A percentile compares a stretch with the other conserved stretches of the same genome.
phyloP scores from a whole-genome alignment of 2,888 invertebrate species.

The Netelia melanura region DNA sequence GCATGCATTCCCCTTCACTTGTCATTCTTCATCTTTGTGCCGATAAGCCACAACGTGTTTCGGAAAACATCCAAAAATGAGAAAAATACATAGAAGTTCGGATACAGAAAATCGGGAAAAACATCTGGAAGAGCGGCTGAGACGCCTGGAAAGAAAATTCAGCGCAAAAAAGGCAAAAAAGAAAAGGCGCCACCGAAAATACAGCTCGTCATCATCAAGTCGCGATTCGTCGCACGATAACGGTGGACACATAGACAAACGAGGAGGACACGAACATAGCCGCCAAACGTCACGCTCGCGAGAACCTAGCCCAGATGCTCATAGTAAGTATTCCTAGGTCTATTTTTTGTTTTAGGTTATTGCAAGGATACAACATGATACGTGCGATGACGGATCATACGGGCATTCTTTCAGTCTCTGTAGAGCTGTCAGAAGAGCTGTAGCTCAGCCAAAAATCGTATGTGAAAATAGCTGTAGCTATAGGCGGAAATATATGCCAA shows the following conservation, averaged over 20 bases:
- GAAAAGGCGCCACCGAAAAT: conserved; percentile 36
- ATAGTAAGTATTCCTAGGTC: background rate
- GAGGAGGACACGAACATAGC: conserved; percentile 27
- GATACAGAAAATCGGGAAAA: conserved; percentile 39
- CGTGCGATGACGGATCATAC: conserved; percentile 27
- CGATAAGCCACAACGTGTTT: conserved; percentile 41
- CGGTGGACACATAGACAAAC: background rate
- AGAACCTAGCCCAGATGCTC: too few relatives aligned
- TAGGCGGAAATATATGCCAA: conserved; percentile 30
- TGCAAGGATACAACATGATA: conserved; percentile 16
- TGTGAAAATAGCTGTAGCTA: conserved; percentile 36
- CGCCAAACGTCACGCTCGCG: conserved; percentile 12
- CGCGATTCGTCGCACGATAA: conserved; percentile 25
- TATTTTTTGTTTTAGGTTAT: conserved; percentile 41
- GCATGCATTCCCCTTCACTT: background rate
- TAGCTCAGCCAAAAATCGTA: conserved; percentile 27
- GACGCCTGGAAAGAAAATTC: conserved; percentile 44
- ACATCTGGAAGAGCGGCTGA: conserved; percentile 45
- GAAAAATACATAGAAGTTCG: conserved; percentile 35
- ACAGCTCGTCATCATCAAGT: conserved; percentile 46
- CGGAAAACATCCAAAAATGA: conserved; percentile 43
- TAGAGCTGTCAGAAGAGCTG: conserved; percentile 49
- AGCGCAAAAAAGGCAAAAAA: conserved; percentile 7
- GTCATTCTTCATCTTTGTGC: conserved; percentile 55
- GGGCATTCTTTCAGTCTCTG: conserved; percentile 50